A percentile compares a stretch with the other conserved stretches of the same genome.
Conservation (phyloP, 2,888 invertebrate species). For the Tiliacea aurago region DNA sequence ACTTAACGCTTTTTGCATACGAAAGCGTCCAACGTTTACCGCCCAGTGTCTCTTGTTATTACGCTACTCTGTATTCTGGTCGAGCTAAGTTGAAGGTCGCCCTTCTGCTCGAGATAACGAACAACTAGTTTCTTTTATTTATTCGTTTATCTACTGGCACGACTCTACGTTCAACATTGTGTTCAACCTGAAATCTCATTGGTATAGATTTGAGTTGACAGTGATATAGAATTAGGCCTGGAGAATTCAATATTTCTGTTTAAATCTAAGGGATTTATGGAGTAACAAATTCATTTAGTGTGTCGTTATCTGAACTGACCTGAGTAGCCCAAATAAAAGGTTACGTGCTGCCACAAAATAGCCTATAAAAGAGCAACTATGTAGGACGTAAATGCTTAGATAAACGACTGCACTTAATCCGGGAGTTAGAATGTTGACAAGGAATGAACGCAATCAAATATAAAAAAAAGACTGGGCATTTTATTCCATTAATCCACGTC, state of each 20-base stretch:
- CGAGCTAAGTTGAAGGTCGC: constrained; percentile 87
- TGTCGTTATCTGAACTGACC: constrained; percentile 75
- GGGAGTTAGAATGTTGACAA: constrained; percentile 88
- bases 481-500: constrained; percentile 88
- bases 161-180: constrained; percentile 62
- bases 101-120: constrained; percentile 84
- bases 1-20: constrained; percentile 91
- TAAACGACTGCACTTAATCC: constrained; percentile 88
- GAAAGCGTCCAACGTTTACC: constrained; percentile 86
- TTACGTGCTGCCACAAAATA: constrained; percentile 78
- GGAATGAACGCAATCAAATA: constrained; percentile 85
- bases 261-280: constrained; percentile 66
- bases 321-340: constrained; percentile 80
- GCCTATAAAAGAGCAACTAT: constrained; percentile 82
- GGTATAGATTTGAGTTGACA: constrained; percentile 54
- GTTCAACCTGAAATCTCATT: constrained; percentile 57
- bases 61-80: constrained; percentile 86
- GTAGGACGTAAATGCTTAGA: constrained; percentile 84
- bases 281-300: constrained; percentile 71
- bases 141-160: constrained; percentile 70
- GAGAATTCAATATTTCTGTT: constrained; percentile 64
- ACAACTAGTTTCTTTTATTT: constrained; percentile 81
- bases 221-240: constrained; percentile 53
- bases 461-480: constrained; percentile 84
- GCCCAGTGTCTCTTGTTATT: constrained; percentile 87